Evolutionary conservation across 2,888 invertebrate genomes (phyloP), one percentile per base, ranked within the genome.

Genomic region (Machimus atricapillus): DNA sequence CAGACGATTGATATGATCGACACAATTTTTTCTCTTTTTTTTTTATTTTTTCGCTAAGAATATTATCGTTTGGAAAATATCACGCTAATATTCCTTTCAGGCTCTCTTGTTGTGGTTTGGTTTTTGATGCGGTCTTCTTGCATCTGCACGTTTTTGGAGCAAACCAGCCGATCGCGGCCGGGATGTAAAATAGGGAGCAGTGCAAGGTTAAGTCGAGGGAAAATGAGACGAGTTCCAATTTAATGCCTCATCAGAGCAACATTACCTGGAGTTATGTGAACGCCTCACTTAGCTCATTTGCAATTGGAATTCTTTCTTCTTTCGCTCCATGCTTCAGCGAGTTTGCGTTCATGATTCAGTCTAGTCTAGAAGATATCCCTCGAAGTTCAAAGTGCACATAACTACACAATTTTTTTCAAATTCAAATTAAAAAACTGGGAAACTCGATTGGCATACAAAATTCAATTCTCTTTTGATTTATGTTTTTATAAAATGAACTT

Each of bases 91-190:
- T 77, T 40, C 8, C 40, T 77, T 31, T 34, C 77, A 77, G 31
- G 12, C 19, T 34, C 77, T 77, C 16, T 77, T 77, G 77, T 77
- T 77, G 77, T 77, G 77, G 77, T 77, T 77, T 77, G 52, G 52
- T 52, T 52, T 52, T 46, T 46, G 43, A 52, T 78, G 43, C 43
- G 78, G 78, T 78, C 43, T 78, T 78, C n/a, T 37, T 76, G 76
- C 37, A 34, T 76, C 37, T 37, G 31, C 76, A 76, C 31, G 76
- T 76, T 76, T 76, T 76, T 66, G 27, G 66, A 66, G 27, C 27
- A 66, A 56, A 66, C 12, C 52, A 52, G 1, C 52, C n/a, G 52
- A 52, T 0, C 52, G n/a, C 52, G 19, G n/a, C n/a, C n/a, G 52
- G n/a, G 52, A 52, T 52, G 8, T 7, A 52, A 52, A 52, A 52